Base-by-base conservation (phyloP, 2,888 invertebrate species). In the Cerastoderma edule region DNA sequence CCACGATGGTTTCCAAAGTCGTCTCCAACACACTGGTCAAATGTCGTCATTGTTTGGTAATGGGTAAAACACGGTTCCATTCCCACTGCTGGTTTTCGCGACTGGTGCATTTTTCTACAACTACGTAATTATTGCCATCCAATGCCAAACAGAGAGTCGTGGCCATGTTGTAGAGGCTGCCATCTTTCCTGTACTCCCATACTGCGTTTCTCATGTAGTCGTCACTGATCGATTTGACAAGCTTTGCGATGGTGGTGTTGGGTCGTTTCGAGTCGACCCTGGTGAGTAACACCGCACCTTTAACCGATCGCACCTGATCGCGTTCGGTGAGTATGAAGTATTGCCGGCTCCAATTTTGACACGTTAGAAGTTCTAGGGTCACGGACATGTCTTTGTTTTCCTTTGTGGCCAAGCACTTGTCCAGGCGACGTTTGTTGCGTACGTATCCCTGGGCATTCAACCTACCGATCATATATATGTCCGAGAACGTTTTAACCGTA, bases 311-410 rank as follows among this genome's bases (percentile, higher is more conserved):
- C 44, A 78, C 64, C 27, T 78, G 73, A 27, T 57, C 32, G 19
- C 22, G 50, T 22, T 72, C 48, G 2, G 77, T 70, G 19, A 66
- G 50, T 10, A 73, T 73, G 44, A 70, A 73, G 54, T 73, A 78
- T 46, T 73, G 73, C 44, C 70, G 73, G 6, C 60, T 39, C 16
- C 5, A 22, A 24, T 60, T 35, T 13, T 24, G 35, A 24, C 60
- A 60, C n/a, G 22, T n/a, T 32, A 24, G 39, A n/a, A 39, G 19
- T 4, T n/a, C 3, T 0, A 60, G 19, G 13, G 6, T 60, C 24
- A 13, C 35, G 10, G 57, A 57, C 39, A 39, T 60, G 24, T 35
- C 39, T 39, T 60, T 60, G 22, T 39, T 8, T 39, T 60, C 39
- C 16, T 13, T 32, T 6, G 4, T 8, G 6, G 35, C 28, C n/a